Evolutionary conservation across 2,797 vertebrate species (phyloP).

Genomic region (Cottoperca gobio): DNA sequence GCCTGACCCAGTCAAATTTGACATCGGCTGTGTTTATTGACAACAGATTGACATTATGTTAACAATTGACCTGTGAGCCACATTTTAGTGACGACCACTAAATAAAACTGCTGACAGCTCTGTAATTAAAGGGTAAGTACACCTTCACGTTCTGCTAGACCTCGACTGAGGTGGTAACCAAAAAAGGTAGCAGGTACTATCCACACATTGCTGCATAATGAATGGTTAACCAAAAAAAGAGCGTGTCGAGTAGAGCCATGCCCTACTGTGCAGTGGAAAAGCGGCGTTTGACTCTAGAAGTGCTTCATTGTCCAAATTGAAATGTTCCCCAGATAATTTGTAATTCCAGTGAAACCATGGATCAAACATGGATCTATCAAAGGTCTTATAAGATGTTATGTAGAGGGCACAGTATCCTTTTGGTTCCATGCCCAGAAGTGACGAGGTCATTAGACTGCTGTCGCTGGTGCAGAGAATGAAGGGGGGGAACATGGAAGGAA

Average conservation of each 20-base stretch:
- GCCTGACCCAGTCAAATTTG: neutral
- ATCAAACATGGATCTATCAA: slow-evolving; percentile 17
- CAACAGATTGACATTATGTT: neutral
- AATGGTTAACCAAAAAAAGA: too few species aligned
- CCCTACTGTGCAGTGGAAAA: too few species aligned
- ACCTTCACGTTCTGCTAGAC: too few species aligned
- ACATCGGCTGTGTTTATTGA: neutral
- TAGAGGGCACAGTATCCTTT: slow-evolving; percentile 9
- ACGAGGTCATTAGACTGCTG: slow-evolving; percentile 7
- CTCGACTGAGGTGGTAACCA: too few species aligned
- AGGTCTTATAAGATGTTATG: neutral
- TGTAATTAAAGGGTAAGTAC: too few species aligned
- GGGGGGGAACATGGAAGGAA: neutral
- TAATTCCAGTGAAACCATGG: slow-evolving; percentile 12
- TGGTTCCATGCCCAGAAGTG: slow-evolving; percentile 3
- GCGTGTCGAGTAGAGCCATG: too few species aligned
- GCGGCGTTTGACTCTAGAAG: too few species aligned
- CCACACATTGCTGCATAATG: too few species aligned
- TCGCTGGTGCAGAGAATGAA: neutral
- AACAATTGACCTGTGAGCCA: slow-evolving; percentile 3
- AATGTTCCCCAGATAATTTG: slow-evolving; percentile 10
- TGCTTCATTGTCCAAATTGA: neutral
- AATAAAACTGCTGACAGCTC: neutral
- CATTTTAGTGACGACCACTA: neutral
- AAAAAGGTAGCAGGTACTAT: too few species aligned